These are phyloP conservation scores for Fukomys damarensis DNA, from an alignment of 2,113 vertebrate genomes.

Conservation along the genomic window DNA sequence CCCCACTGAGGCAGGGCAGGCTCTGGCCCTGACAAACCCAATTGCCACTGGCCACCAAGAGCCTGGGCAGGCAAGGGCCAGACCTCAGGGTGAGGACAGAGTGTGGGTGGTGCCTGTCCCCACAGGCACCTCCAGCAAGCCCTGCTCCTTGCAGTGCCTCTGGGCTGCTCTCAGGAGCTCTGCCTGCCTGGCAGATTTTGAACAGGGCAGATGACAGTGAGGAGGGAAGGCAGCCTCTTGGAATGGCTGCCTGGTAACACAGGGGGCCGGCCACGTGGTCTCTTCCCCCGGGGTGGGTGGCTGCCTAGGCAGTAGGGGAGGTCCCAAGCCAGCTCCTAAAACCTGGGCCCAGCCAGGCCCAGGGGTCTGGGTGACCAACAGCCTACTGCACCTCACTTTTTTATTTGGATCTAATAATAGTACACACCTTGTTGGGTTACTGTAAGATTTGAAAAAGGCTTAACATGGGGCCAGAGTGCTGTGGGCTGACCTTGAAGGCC, in stretches of 20 bases:
- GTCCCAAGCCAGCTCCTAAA: not conserved
- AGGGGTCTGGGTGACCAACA: not conserved
- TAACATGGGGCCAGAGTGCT: not conserved
- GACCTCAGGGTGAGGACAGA: not conserved
- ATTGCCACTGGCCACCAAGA: not conserved
- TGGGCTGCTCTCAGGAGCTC: not conserved
- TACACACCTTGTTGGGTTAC: not conserved
- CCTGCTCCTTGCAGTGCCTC: not conserved
- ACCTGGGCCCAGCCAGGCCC: not conserved
- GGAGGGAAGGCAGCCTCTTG: not conserved
- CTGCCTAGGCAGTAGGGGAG: not conserved
- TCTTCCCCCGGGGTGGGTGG: not conserved
- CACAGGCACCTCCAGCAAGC: not conserved
- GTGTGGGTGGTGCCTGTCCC: not conserved
- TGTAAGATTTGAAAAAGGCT: not conserved
- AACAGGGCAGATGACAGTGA: conserved; percentile 27
- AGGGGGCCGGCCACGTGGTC: not conserved
- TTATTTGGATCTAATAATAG: not conserved
- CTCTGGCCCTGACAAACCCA: not conserved
- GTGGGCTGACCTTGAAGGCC: not conserved
- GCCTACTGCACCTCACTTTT: no score
- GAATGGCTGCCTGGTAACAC: conserved; percentile 65
- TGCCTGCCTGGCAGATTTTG: not conserved
- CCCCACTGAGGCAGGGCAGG: not conserved
- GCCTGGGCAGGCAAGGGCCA: not conserved